These are phyloP conservation scores for Aleiodes leptofemur DNA, from an alignment of 2,888 invertebrate species.

Conservation along the genomic window DNA sequence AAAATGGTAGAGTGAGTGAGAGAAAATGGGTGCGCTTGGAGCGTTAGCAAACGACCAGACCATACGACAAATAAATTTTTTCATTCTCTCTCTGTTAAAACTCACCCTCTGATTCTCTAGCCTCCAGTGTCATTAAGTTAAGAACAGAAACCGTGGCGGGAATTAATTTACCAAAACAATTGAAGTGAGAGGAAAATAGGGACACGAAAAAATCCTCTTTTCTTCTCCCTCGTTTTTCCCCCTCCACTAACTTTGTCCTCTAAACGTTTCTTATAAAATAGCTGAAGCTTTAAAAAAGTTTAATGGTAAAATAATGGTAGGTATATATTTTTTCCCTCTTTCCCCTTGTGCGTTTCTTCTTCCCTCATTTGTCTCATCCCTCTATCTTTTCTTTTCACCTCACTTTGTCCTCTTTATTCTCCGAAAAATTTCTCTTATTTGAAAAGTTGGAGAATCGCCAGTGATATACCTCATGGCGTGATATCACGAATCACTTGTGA, in stretches of 20 bases:
- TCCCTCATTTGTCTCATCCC: slow-evolving; percentile 20
- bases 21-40: background rate
- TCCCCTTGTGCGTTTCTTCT: background rate
- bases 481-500: slow-evolving; percentile 31
- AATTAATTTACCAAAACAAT: slow-evolving; percentile 68
- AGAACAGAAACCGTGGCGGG: slow-evolving; percentile 61
- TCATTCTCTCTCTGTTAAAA: slow-evolving; percentile 1
- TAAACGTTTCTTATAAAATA: slow-evolving; percentile 29
- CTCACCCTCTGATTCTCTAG: slow-evolving; percentile 52
- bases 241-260: background rate
- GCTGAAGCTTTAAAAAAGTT: slow-evolving; percentile 57
- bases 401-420: slow-evolving; percentile 10
- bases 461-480: slow-evolving; percentile 50
- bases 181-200: slow-evolving; percentile 41
- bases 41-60: slow-evolving; percentile 22
- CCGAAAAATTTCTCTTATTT: background rate
- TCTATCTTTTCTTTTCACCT: slow-evolving; percentile 25
- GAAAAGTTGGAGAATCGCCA: slow-evolving; percentile 63
- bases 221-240: slow-evolving; percentile 24
- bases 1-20: background rate
- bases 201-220: background rate
- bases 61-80: slow-evolving; percentile 42
- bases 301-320: slow-evolving; percentile 66
- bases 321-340: slow-evolving; percentile 42
- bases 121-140: slow-evolving; percentile 62